Conservation (phyloP, 2,888 invertebrate species). For the Aphidius colemani region DNA sequence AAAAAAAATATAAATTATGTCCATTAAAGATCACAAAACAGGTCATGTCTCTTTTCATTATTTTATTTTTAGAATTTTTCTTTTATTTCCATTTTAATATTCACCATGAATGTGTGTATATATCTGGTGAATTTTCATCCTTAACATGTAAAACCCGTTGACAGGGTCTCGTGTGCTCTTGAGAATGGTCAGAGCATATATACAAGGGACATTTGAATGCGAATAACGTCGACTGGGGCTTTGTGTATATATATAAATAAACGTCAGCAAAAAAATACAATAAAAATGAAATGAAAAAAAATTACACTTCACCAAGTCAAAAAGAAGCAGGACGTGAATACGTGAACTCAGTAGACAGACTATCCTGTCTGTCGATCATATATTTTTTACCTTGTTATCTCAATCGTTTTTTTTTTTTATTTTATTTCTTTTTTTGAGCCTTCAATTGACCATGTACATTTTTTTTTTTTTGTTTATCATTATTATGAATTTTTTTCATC, state of each 20-base stretch:
- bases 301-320: constrained; percentile 17
- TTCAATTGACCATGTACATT: constrained; percentile 15
- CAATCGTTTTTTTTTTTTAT: background rate
- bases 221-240: constrained; percentile 10
- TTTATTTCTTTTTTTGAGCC: constrained; percentile 4
- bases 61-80: background rate
- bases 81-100: background rate
- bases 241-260: too few species aligned
- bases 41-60: constrained; percentile 2
- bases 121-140: constrained; percentile 12
- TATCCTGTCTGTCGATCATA: background rate
- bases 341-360: constrained; percentile 14
- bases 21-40: background rate
- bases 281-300: constrained; percentile 3
- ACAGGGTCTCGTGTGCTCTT: constrained; percentile 14
- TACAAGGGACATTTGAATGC: constrained; percentile 19
- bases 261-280: background rate
- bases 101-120: constrained; percentile 5
- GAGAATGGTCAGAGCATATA: constrained; percentile 14
- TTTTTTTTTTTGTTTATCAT: background rate
- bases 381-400: constrained; percentile 2
- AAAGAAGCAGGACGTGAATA: constrained; percentile 10
- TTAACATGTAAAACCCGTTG: constrained; percentile 16
- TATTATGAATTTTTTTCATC: background rate
- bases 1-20: too few species aligned